Percentiles rank a stretch among this genome's conserved stretches.
phyloP scores from a whole-genome alignment of 1,140 invertebrate species.

The Hypothenemus hampei region DNA sequence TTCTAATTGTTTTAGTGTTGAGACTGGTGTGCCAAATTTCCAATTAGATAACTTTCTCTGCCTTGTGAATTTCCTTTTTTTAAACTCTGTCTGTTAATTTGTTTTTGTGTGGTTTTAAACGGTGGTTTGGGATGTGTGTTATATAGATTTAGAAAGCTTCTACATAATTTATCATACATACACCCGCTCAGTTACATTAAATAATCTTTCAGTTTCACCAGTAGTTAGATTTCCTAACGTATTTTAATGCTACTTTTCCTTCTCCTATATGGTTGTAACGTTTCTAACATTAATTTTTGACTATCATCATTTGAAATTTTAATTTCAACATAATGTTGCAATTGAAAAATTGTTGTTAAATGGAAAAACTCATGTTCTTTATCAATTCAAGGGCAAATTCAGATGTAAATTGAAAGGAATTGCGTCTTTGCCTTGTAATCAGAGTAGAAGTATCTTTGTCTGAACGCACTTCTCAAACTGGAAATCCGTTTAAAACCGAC shows the following conservation, averaged over 20 bases:
- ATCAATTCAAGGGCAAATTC: too few relatives aligned
- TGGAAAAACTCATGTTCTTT: too few relatives aligned
- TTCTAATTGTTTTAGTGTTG: background rate
- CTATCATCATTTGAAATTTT: too few relatives aligned
- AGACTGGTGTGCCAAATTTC: constrained; percentile 21
- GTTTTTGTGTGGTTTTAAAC: constrained; percentile 34
- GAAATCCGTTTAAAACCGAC: constrained; percentile 19
- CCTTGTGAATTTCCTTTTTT: constrained; percentile 34
- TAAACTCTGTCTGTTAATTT: constrained; percentile 26
- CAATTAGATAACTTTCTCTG: constrained; percentile 32
- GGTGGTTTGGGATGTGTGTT: constrained; percentile 39
- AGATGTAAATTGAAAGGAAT: too few relatives aligned
- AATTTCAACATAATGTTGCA: too few relatives aligned
- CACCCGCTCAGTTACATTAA: constrained; percentile 14
- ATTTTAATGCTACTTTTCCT: constrained; percentile 22
- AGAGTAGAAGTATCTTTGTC: too few relatives aligned
- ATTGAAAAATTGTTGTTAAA: too few relatives aligned
- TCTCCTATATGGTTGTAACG: too few relatives aligned
- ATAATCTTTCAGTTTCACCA: constrained; percentile 25
- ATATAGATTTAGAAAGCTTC: constrained; percentile 31
- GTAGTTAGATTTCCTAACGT: constrained; percentile 21
- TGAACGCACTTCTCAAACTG: constrained; percentile 16
- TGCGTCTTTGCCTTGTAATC: too few relatives aligned
- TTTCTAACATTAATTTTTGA: constrained; percentile 10
- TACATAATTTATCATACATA: constrained; percentile 21